phyloP scores from a whole-genome alignment of 1,140 invertebrate genomes.

The Drosophila mauritiana region DNA sequence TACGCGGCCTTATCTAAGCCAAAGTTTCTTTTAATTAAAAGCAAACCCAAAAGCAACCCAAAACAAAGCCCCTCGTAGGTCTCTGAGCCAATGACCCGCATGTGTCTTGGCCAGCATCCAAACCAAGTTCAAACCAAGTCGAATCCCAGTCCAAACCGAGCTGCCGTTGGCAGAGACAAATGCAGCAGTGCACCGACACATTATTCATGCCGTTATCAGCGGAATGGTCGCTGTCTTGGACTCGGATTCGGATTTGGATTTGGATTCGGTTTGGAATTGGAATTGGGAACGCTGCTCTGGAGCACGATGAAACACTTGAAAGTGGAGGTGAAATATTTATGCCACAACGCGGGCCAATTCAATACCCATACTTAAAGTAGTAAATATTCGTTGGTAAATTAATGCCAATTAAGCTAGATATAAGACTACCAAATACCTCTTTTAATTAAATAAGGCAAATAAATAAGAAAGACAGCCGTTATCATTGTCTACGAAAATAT shows the following conservation, averaged over 20 bases:
- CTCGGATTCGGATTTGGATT: slow-evolving; percentile 24
- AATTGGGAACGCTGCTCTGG: slow-evolving; percentile 18
- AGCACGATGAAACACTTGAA: slow-evolving; percentile 8
- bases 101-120: slow-evolving; percentile 53
- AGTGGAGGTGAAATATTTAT: slow-evolving; percentile 36
- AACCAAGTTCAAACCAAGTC: slow-evolving; percentile 2
- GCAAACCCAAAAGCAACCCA: slow-evolving; percentile 52
- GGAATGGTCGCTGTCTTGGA: slow-evolving; percentile 54
- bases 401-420: background rate
- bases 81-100: slow-evolving; percentile 76
- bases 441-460: background rate
- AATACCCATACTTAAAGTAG: background rate
- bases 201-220: slow-evolving; percentile 81
- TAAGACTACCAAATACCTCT: too few species aligned
- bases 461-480: background rate
- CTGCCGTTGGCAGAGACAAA: slow-evolving; percentile 63
- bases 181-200: slow-evolving; percentile 81
- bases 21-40: slow-evolving; percentile 84
- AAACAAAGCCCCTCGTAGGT: slow-evolving; percentile 47
- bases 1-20: slow-evolving; percentile 70
- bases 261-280: slow-evolving; percentile 12
- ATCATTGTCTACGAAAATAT: too few species aligned
- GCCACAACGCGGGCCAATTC: slow-evolving; percentile 7
- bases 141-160: slow-evolving; percentile 2
- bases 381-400: background rate